Percentiles rank a stretch among this genome's conserved stretches.
Evolutionary conservation across 2,888 invertebrate species (phyloP).

Genomic region (Mamestra brassicae): DNA sequence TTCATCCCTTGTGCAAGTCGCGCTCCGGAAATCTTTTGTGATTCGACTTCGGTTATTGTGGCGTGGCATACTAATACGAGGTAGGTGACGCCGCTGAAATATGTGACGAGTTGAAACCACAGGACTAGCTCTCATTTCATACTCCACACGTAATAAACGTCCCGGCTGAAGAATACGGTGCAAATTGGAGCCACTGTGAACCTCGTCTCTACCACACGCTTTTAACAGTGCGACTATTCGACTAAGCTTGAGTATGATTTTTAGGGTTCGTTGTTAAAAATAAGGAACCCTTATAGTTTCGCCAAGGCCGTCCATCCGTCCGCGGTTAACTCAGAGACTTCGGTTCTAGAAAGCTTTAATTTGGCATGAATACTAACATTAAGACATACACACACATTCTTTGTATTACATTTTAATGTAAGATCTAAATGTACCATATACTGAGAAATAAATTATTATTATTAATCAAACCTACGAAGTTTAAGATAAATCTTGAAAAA

Average conservation of each 20-base stretch:
- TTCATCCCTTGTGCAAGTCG: constrained; percentile 90
- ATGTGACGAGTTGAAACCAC: constrained; percentile 79
- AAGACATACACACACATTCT: too few species aligned
- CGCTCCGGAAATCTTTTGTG: constrained; percentile 91
- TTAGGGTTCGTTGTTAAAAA: too few species aligned
- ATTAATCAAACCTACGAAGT: too few species aligned
- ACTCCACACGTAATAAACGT: constrained; percentile 70
- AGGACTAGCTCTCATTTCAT: constrained; percentile 70
- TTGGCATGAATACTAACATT: too few species aligned
- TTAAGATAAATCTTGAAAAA: too few species aligned
- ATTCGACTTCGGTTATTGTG: constrained; percentile 90
- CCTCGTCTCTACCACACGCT: constrained; percentile 1
- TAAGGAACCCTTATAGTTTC: too few species aligned
- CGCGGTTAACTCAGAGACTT: too few species aligned
- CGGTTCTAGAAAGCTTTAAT: too few species aligned
- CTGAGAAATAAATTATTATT: too few species aligned
- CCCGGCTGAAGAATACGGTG: constrained; percentile 54
- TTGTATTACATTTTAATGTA: too few species aligned
- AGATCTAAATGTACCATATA: too few species aligned
- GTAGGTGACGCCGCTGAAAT: constrained; percentile 83
- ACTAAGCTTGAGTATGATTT: not conserved
- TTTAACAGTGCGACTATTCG: constrained; percentile 11
- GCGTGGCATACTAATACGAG: constrained; percentile 89
- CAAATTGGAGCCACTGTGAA: constrained; percentile 53
- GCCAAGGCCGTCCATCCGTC: too few species aligned